Base-by-base conservation (phyloP, 1,140 invertebrate genomes). In the Diachasmimorpha longicaudata region DNA sequence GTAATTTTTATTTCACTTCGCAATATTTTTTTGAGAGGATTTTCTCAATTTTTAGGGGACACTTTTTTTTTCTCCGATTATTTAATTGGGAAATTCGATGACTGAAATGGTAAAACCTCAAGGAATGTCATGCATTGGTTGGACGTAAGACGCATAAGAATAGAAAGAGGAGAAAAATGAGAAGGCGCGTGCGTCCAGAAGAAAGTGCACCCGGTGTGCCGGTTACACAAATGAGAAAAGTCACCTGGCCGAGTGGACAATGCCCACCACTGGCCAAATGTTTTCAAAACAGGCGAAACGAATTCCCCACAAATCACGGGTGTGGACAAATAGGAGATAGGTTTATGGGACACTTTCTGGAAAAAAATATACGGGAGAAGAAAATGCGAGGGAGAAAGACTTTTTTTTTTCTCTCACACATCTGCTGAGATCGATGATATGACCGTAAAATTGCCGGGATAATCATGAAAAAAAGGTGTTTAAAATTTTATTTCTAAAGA, bases 271-370 rank as follows among this genome's bases (percentile, higher is more conserved):
- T 66, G 73, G 52, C 74, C 42, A 75, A 81, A 81, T 83, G 78
- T 81, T 79, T 76, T 63, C 79, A 78, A 83, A 81, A 83, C 80
- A 83, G 77, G 78, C 79, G 70, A 77, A 78, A 77, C 79, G 75
- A 83, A 81, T 85, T 70, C 74, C 66, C 81, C 74, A 83, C 84
- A 84, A 84, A 84, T 85, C 81, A 83, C 77, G 14, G 46, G 52
- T 37, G 69, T 55, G 66, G 66, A 68, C 66, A 68, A 68, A 68
- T 68, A 31, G 1, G 21, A 66, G 58, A 66, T 66, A 37, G 66
- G n/a, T 68, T 39, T 63, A 63, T 63, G 58, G 58, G 58, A 14
- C 48, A 63, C 31, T 63, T 63, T 63, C 23, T 25, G 58, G 58
- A 63, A 25, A 71, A 39, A 76, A 77, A 70, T 69, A 77, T 55